These are phyloP conservation scores for Andrena bucephala DNA, from an alignment of 2,888 invertebrate species.

Conservation along the genomic window DNA sequence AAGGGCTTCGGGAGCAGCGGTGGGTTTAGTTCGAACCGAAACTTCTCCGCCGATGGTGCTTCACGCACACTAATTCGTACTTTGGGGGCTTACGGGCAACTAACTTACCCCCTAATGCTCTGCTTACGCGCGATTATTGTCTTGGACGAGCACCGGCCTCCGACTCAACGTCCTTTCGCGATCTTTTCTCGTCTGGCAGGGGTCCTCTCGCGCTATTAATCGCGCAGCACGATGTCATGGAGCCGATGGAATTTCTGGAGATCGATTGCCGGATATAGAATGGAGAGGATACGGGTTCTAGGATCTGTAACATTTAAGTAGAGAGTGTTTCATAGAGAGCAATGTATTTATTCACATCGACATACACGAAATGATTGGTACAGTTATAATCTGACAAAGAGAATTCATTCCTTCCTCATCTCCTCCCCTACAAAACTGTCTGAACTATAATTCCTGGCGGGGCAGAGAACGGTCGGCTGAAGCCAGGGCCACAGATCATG, in stretches of 20 bases:
- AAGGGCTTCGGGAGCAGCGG: conserved; percentile 65
- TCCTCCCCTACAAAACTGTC: conserved; percentile 19
- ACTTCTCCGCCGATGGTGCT: conserved; percentile 50
- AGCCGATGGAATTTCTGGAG: neutral
- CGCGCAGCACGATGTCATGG: neutral
- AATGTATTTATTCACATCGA: neutral
- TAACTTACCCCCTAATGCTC: conserved; percentile 78
- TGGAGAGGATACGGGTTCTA: neutral
- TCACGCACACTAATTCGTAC: conserved; percentile 64
- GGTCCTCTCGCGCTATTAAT: conserved; percentile 1
- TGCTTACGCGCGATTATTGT: conserved; percentile 77
- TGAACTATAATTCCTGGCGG: conserved; percentile 40
- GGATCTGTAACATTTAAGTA: neutral
- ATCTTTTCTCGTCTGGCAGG: neutral
- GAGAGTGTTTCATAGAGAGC: neutral
- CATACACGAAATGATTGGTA: neutral
- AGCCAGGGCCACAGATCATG: conserved; percentile 42
- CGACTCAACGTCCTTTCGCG: neutral
- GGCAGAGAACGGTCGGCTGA: neutral
- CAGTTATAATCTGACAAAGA: neutral
- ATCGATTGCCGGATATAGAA: neutral
- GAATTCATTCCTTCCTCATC: conserved; percentile 9
- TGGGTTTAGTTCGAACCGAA: conserved; percentile 63
- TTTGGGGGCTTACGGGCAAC: conserved; percentile 73
- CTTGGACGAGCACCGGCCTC: conserved; percentile 28